Evolutionary conservation across 35 echinoderm and acorn worm species (phyloP), one percentile per base, ranked within the genome.

Genomic region (Diadema setosum): DNA sequence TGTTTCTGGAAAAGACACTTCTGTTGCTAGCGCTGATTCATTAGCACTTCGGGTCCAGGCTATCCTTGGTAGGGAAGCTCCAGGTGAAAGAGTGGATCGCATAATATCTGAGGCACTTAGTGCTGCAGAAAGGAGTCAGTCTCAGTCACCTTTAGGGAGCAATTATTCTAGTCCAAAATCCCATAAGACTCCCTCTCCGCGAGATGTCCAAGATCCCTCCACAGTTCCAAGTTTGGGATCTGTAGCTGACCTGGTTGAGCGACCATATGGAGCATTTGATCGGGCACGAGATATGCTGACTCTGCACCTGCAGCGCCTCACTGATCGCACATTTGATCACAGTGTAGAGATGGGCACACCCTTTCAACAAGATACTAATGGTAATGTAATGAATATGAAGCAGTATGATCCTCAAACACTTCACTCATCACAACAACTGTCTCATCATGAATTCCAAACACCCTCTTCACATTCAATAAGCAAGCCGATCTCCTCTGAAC

Each of bases 311-410:
- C 80, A 84, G 75, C 75, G 80, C 18, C 42, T 46, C n/a, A 36
- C 57, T 33, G 80, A 84, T 36, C 65, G 39, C 31, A 90, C 88
- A 32, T 90, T 90, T 84, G 88, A 90, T 44, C 88, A 90, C 61
- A 90, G 88, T 84, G 63, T 84, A 24, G 88, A 90, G 35, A 78
- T 41, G 24, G 44, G 73, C 24, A 78, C 73, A 15, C 73, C 73
- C 2, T 43, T 78, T 20, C 39, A 41, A 78, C 73, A 20, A 42
- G 73, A 78, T 41, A 78, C 11, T n/a, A 78, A 78, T 43, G 73
- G 34, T 21, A 78, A 78, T 23, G n/a, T 78, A 36, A 78, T 78
- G 73, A 78, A 78, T 20, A 44, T 21, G n/a, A 41, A 5, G 16
- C 27, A 78, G 44, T 44, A 20, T 41, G 73, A 78, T 42, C 11